A percentile compares a stretch with the other conserved stretches of the same genome.
These are phyloP conservation scores for Panthera tigris DNA, from an alignment of 2,113 vertebrate species.

Conservation along the genomic window DNA sequence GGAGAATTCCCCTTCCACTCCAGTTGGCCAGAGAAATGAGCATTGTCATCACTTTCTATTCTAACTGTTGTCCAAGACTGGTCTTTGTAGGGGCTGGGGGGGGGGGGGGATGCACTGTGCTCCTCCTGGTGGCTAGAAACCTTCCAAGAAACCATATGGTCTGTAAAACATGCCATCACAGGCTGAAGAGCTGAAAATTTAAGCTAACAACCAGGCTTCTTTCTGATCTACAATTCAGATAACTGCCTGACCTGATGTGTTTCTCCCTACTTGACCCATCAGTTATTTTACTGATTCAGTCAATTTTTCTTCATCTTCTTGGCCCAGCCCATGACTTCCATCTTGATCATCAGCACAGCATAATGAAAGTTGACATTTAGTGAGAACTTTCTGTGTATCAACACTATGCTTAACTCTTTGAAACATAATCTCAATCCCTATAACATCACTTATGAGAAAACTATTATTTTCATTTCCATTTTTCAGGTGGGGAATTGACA, in stretches of 20 bases:
- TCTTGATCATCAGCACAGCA: neutral
- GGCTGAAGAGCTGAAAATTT: neutral
- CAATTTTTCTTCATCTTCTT: neutral
- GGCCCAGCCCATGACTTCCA: neutral
- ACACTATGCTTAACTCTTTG: neutral
- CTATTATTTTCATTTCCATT: neutral
- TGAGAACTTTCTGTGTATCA: neutral
- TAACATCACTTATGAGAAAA: neutral
- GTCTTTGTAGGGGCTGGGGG: neutral
- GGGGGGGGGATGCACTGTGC: too few species aligned
- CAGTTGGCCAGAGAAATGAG: neutral
- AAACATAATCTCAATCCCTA: neutral
- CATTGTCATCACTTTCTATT: neutral
- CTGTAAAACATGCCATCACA: neutral
- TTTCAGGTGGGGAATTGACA: neutral
- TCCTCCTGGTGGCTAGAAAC: neutral
- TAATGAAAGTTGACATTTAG: neutral
- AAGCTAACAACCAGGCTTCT: neutral
- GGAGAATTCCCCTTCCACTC: conserved; percentile 28
- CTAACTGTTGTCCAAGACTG: neutral
- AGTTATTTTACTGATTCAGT: neutral
- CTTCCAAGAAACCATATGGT: neutral
- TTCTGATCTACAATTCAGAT: neutral
- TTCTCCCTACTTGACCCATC: neutral
- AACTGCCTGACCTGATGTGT: neutral